Conservation (phyloP, 2,888 invertebrate genomes). For the Drosophila sordidula region DNA sequence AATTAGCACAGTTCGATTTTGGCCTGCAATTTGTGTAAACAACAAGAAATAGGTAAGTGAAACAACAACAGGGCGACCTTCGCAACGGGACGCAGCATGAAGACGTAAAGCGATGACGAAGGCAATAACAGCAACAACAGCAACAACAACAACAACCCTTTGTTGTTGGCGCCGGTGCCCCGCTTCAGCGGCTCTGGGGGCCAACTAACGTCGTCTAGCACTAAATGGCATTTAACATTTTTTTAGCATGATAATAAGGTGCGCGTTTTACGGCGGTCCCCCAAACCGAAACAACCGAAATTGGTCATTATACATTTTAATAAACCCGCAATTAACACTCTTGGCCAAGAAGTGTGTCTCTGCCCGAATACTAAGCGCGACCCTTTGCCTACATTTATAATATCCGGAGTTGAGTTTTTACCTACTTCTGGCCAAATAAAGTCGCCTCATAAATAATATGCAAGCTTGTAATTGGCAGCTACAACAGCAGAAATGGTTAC, state of each 20-base stretch:
- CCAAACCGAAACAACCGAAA: slow-evolving; percentile 33
- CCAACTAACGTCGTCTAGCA: slow-evolving; percentile 37
- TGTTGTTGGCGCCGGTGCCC: slow-evolving; percentile 22
- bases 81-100: slow-evolving; percentile 60
- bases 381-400: not conserved
- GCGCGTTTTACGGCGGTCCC: slow-evolving; percentile 51
- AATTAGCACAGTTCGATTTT: slow-evolving; percentile 63
- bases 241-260: slow-evolving; percentile 65
- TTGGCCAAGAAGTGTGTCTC: slow-evolving; percentile 20
- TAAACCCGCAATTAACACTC: slow-evolving; percentile 68
- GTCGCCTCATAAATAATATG: slow-evolving; percentile 52
- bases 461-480: slow-evolving; percentile 54
- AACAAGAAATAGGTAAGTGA: slow-evolving; percentile 6
- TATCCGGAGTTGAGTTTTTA: not conserved
- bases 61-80: slow-evolving; percentile 48
- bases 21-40: slow-evolving; percentile 46
- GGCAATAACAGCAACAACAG: slow-evolving; percentile 22
- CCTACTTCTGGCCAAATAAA: not conserved
- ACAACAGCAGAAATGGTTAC: slow-evolving; percentile 33
- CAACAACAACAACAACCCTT: not conserved
- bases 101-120: slow-evolving; percentile 47
- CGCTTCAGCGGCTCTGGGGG: slow-evolving; percentile 62
- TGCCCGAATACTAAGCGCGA: not conserved
- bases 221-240: slow-evolving; percentile 54
- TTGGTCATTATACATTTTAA: slow-evolving; percentile 54